Evolutionary conservation across 1,140 invertebrate species (phyloP), one percentile per base, ranked within the genome.

Genomic region (Lepidurus packardi): DNA sequence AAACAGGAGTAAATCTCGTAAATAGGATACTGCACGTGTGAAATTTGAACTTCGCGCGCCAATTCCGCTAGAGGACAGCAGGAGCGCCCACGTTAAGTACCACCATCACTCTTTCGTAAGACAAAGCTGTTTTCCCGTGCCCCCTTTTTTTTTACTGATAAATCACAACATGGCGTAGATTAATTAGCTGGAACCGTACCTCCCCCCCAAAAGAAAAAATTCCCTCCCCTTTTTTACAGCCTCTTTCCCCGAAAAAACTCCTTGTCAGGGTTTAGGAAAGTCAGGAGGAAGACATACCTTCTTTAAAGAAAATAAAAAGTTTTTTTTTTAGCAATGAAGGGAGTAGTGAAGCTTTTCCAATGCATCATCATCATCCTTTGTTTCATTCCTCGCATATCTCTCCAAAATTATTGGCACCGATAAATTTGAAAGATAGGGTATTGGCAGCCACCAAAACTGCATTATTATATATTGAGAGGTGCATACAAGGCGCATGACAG

Each of bases 391-490:
- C 21, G 53, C 16, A 5, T 65, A n/a, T 65, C 16, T 65, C 53
- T 65, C 53, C 13, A 65, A 47, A 65, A 65, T n/a, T 65, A 65
- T 65, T 65, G 53, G 53, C 53, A 65, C 16, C 13, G 53, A 65
- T 65, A 65, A 65, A 65, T 65, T n/a, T 65, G 53, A 11, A 65
- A 65, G 53, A 65, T 65, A 65, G 53, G 45, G 53, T 65, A 65
- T 65, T 65, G 53, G 53, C 53, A 65, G 53, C 53, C 53, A 65
- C 53, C 53, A 65, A 65, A 65, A 65, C n/a, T 34, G 53, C 53
- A 65, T 65, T 65, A 65, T 65, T 65, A 65, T 65, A 65, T 65
- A 65, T 65, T 65, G 53, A 65, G 53, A 65, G 53, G 21, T 65
- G 21, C 34, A 34, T 34, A 34, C 34, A 34, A 34, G 34, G 34